These are phyloP conservation scores for Halcyon smyrnensis DNA, from an alignment of 2,797 vertebrate species.

Conservation along the genomic window DNA sequence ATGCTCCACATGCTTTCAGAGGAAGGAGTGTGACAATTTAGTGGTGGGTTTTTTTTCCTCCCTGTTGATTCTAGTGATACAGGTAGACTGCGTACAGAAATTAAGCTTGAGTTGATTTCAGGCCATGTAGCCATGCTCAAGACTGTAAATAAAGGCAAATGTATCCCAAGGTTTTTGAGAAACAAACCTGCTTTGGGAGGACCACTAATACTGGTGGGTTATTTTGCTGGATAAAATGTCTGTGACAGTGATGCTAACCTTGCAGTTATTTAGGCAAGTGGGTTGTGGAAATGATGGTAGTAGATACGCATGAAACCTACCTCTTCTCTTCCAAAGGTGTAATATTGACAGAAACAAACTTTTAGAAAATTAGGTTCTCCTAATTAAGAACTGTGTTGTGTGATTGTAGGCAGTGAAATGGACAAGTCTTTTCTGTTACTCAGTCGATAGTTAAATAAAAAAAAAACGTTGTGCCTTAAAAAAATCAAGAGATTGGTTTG, in stretches of 20 bases:
- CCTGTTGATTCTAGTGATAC: neutral
- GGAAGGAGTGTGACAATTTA: neutral
- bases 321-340: neutral
- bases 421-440: neutral
- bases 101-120: neutral
- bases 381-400: neutral
- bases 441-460: neutral
- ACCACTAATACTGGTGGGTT: neutral
- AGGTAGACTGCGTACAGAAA: neutral
- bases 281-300: neutral
- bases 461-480: neutral
- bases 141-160: neutral
- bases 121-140: neutral
- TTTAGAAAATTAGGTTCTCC: neutral
- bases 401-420: neutral
- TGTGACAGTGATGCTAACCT: neutral
- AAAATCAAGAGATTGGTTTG: neutral
- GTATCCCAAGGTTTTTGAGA: neutral
- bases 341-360: neutral
- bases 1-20: neutral
- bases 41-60: neutral
- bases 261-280: neutral
- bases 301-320: neutral
- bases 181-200: neutral
- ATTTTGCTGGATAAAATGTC: neutral